Evolutionary conservation across 1,140 invertebrate genomes (phyloP), one percentile per base, ranked within the genome.

Genomic region (Drosophila watanabei): DNA sequence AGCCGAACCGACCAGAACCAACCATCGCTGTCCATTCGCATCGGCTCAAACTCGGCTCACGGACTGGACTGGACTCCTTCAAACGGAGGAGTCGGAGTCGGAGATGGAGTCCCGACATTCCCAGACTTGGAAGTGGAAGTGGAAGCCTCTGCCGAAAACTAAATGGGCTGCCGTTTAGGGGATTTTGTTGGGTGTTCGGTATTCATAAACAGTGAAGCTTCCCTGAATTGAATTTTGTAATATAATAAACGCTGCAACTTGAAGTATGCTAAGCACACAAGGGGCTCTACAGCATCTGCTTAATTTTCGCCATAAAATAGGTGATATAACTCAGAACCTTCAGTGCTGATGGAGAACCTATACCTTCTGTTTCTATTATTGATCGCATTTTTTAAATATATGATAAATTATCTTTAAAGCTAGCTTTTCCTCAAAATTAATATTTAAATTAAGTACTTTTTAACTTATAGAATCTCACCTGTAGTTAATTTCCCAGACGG

Each of bases 401-500:
- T 10, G 3, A 5, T 28, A 1, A 9, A 16, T 8, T 24, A 46
- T 14, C 0, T 46, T 20, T 46, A 20, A 9, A 6, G 45, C 2
- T 0, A 20, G 11, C 18, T 14, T 10, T 28, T 51, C 2, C 5
- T 32, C 10, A 18, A 8, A 11, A n/a, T 11, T 4, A 24, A 7
- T 24, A n/a, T 11, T 16, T 49, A 35, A 14, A 10, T 24, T 9
- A 24, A 24, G 24, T 33, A 7, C 0, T 43, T 43, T 20, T 52
- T 3, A 30, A 13, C 13, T n/a, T 45, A n/a, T 13, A 11, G 41
- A 37, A 37, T 33, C 16, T 20, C 32, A 11, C 59, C 68, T 73
- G 46, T 75, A 28, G 79, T 80, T 80, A 87, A 87, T 87, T 87
- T 87, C 76, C 76, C 80, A 73, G 68, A 60, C 54, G 39, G 37